Evolutionary conservation across 2,888 invertebrate genomes (phyloP).

Genomic region (Drosophila lacicola): DNA sequence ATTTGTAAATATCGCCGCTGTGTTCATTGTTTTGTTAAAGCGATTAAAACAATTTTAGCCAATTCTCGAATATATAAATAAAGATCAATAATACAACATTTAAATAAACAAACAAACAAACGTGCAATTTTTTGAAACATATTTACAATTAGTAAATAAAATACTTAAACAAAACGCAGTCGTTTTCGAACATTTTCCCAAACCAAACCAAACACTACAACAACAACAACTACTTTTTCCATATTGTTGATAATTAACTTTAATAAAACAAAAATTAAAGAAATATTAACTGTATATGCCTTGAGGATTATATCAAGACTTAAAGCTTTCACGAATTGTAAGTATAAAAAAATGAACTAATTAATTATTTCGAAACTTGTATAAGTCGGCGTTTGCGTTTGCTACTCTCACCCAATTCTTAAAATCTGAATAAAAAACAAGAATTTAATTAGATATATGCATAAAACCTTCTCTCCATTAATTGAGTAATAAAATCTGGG

Average conservation of each 20-base stretch:
- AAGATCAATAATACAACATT: slow-evolving; percentile 23
- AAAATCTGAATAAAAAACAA: too few relatives aligned
- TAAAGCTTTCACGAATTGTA: slow-evolving; percentile 41
- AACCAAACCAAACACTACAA: slow-evolving; percentile 4
- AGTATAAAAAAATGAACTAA: slow-evolving; percentile 40
- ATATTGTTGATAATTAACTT: slow-evolving; percentile 1
- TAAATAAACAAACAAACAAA: slow-evolving; percentile 18
- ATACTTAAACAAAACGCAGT: slow-evolving; percentile 13
- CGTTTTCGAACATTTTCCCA: slow-evolving; percentile 6
- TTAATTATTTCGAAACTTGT: not conserved
- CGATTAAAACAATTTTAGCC: slow-evolving; percentile 32
- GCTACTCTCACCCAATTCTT: slow-evolving; percentile 8
- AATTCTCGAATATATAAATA: slow-evolving; percentile 30
- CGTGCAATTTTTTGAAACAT: slow-evolving; percentile 27
- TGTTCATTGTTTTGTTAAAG: slow-evolving; percentile 54
- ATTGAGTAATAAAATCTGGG: too few relatives aligned
- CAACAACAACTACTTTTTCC: not conserved
- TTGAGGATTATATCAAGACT: slow-evolving; percentile 37
- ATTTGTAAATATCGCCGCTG: slow-evolving; percentile 34
- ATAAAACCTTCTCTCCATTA: too few relatives aligned
- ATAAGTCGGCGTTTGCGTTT: slow-evolving; percentile 42
- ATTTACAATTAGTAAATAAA: slow-evolving; percentile 14
- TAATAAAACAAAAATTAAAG: slow-evolving; percentile 5
- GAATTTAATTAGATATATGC: too few relatives aligned
- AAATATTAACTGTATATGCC: slow-evolving; percentile 20